Base-by-base conservation (phyloP, 2,113 vertebrate genomes). In the Ibidorhyncha struthersii region DNA sequence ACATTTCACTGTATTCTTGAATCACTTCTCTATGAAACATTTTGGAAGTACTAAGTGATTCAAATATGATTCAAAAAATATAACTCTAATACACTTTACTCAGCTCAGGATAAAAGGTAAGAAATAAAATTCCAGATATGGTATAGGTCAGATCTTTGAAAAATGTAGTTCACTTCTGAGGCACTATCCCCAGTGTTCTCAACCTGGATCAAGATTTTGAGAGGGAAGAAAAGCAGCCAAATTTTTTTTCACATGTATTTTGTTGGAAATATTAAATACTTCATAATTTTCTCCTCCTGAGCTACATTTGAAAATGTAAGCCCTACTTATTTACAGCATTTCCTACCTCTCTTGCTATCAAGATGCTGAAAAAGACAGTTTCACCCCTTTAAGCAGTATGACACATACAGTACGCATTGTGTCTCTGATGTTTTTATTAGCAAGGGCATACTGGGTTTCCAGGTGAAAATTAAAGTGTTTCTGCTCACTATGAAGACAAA, bases 371-470 rank as follows among this genome's bases (percentile, higher is more conserved):
- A 87, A 76, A 66, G 34, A 32, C 38, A 36, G 29, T 72, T 86
- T 63, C 40, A 50, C 23, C 26, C 25, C 40, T 43, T 34, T 38
- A 55, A 78, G 58, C 50, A 36, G 4, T 10, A 4, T 29, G 23
- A 55, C 70, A 12, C n/a, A 30, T 5, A 36, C 12, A 77, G 56
- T 22, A 61, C n/a, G 38, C 30, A 27, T 36, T 0, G 0, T 2
- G 0, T 23, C 26, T 25, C 30, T 25, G 12, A 17, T 82, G 62
- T 27, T 65, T 77, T 52, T 76, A 55, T 69, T 40, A n/a, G 22
- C 25, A 58, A 45, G 10, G 36, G 16, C 50, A 45, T 26, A n/a
- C 7, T 59, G 14, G 38, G 14, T 36, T 77, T 59, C 70, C 63
- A 29, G 58, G 43, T 61, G 32, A 78, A 82, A 78, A 91, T 6